Percentiles rank a stretch among this genome's conserved stretches.
Conservation (phyloP, 92 coral and sea anemone species). For the Meandrina meandrites region DNA sequence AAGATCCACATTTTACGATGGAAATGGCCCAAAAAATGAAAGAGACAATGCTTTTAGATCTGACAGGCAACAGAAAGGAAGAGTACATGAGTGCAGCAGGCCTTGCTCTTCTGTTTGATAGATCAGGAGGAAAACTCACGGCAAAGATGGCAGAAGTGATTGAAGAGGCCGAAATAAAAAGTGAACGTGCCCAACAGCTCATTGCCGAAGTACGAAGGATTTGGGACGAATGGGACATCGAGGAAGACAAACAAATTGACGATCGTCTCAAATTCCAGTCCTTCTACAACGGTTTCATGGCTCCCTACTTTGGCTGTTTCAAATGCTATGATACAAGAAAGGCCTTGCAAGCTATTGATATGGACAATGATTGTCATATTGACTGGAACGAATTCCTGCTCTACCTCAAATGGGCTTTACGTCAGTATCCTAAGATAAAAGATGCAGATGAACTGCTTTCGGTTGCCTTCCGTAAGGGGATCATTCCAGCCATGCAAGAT, state of each 20-base stretch:
- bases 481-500: constrained; percentile 87
- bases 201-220: constrained; percentile 52
- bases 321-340: constrained; percentile 51
- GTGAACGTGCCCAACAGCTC: constrained; percentile 39
- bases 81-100: constrained; percentile 62
- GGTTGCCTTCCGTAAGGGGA: constrained; percentile 65
- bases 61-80: constrained; percentile 42
- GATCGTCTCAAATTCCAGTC: no score
- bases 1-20: constrained; percentile 47
- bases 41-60: constrained; percentile 58
- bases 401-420: constrained; percentile 64
- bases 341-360: constrained; percentile 71
- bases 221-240: constrained; percentile 62
- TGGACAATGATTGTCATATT: constrained; percentile 72
- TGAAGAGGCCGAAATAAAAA: constrained; percentile 39
- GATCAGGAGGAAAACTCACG: constrained; percentile 60
- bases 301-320: constrained; percentile 80
- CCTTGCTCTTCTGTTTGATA: constrained; percentile 60
- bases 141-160: constrained; percentile 48
- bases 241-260: constrained; percentile 44
- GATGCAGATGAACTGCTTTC: constrained; percentile 58
- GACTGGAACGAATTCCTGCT: constrained; percentile 72
- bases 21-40: constrained; percentile 40
- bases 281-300: constrained; percentile 81
- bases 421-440: constrained; percentile 51